Conservation (phyloP, 2,113 vertebrate genomes). For the Gobiocypris rarus region DNA sequence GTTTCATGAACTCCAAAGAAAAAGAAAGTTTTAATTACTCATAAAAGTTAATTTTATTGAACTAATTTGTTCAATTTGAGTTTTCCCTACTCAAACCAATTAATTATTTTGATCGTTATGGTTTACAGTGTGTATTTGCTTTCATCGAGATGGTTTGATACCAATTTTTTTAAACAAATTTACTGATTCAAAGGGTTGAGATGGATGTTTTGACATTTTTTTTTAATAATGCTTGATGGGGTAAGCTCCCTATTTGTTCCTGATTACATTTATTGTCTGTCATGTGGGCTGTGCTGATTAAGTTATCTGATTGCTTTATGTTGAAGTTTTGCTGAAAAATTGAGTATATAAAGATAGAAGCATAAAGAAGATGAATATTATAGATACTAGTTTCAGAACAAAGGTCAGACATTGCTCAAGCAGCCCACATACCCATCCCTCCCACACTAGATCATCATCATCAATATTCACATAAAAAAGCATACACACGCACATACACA, state of each 20-base stretch:
- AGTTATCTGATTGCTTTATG: constrained; percentile 24
- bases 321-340: constrained; percentile 37
- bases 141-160: not conserved
- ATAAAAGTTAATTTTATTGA: no score
- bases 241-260: constrained; percentile 28
- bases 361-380: constrained; percentile 35
- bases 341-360: constrained; percentile 5
- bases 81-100: no score
- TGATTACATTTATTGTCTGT: not conserved
- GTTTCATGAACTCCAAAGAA: no score
- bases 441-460: not conserved
- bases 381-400: constrained; percentile 54
- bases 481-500: constrained; percentile 14
- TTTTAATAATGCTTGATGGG: constrained; percentile 1
- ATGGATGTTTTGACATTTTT: not conserved
- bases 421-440: constrained; percentile 16
- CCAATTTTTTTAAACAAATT: not conserved
- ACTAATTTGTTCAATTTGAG: no score
- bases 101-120: no score
- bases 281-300: constrained; percentile 35
- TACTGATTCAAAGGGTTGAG: not conserved
- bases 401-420: constrained; percentile 64
- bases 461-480: constrained; percentile 49
- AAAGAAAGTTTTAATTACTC: no score
- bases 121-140: no score